phyloP scores from a whole-genome alignment of 2,888 invertebrate species.

The Allacma fusca region DNA sequence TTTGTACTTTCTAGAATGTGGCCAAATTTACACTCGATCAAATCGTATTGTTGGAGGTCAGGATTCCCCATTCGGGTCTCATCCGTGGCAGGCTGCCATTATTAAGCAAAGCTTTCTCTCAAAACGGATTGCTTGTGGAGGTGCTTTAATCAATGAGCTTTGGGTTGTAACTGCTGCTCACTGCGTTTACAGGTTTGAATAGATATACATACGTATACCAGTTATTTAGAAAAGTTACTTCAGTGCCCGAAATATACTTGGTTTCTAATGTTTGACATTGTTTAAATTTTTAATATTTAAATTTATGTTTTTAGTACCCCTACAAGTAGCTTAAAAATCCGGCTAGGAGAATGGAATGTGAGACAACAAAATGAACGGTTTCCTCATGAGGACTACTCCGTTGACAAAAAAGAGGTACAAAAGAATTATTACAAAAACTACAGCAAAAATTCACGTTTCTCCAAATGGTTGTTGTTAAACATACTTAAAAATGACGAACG shows the following conservation, averaged over 20 bases:
- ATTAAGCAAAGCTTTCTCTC: conserved; percentile 90
- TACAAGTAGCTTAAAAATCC: conserved; percentile 85
- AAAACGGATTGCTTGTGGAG: conserved; percentile 90
- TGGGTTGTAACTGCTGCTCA: conserved; percentile 86
- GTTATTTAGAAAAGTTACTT: too few relatives aligned
- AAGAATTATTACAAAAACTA: too few relatives aligned
- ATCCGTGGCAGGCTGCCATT: conserved; percentile 93
- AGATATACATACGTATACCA: too few relatives aligned
- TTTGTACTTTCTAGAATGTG: conserved; percentile 76
- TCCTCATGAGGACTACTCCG: conserved; percentile 85
- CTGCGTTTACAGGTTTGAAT: conserved; percentile 85
- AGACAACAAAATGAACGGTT: conserved; percentile 82
- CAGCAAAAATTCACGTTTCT: too few relatives aligned
- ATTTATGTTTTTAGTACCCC: conserved; percentile 73
- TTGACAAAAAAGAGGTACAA: conserved; percentile 82
- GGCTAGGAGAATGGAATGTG: conserved; percentile 93
- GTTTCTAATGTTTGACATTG: not conserved
- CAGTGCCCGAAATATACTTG: too few relatives aligned
- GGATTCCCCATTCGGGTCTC: conserved; percentile 87
- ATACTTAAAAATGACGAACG: too few relatives aligned
- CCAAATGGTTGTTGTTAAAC: too few relatives aligned
- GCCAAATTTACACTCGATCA: conserved; percentile 84
- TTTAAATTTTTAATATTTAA: not conserved
- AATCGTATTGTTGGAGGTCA: conserved; percentile 93
- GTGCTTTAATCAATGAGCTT: conserved; percentile 85